Base-by-base conservation (phyloP, 2,888 invertebrate species). In the Subacronicta megacephala region DNA sequence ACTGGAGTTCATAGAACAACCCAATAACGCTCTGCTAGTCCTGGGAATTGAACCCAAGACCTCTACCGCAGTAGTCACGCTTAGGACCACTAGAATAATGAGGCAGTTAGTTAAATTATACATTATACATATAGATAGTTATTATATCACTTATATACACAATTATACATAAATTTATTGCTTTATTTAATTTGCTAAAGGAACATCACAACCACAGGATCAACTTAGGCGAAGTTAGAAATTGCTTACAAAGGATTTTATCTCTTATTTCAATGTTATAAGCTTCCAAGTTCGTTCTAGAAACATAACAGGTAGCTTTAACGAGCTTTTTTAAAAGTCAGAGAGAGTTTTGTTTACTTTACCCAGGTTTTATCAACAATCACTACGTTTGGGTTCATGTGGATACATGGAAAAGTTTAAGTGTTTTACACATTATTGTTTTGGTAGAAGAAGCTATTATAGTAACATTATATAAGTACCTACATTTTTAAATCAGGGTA, bases 191-290 rank as follows among this genome's bases (percentile, higher is more conserved):
- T 41, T 45, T 35, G 26, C 52, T 69, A 75, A 56, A 62, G 56
- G 62, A 73, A 72, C 38, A 43, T 87, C 87, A 87, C 87, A 87
- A 87, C 87, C 87, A 80, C 79, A 77, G 65, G 81, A 78, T 70
- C 69, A 73, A 74, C 71, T 72, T 63, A 67, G 45, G 12, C 16
- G 16, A 42, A 72, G 49, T 41, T 72, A 52, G 55, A 63, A 38
- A 31, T 26, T 38, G 62, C 40, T 47, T 61, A 45, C 44, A 58
- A 20, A 71, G 42, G 18, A 71, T 43, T 56, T 17, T 66, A 40
- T 36, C 10, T 12, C 55, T 62, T 62, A 71, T 12, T 1, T 10
- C 6, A 1, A n/a, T 7, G 2, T 0, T 0, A 6, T 44, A 71
- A 49, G 41, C 12, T 43, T 49, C 7, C 36, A 43, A 54, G 26